These are phyloP conservation scores for Pseudonaja textilis DNA, from an alignment of 2,113 vertebrate genomes.

Conservation along the genomic window DNA sequence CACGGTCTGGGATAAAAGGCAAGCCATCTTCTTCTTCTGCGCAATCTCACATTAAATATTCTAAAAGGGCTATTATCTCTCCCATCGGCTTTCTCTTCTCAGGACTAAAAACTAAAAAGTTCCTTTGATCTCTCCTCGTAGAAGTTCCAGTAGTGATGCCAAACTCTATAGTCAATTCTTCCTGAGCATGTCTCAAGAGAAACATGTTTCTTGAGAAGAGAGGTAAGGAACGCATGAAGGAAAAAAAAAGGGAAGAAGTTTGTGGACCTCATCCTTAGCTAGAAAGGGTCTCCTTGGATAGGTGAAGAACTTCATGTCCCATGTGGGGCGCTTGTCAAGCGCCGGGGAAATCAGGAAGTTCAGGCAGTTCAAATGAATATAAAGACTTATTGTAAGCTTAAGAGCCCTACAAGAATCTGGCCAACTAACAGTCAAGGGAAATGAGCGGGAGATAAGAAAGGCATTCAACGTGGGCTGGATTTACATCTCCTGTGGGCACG, in stretches of 20 bases:
- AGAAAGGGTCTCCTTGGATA: background rate
- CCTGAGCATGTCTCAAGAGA: background rate
- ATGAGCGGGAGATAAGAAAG: too few species aligned
- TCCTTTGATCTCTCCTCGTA: background rate
- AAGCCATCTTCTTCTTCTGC: background rate
- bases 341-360: too few species aligned
- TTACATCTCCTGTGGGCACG: too few species aligned
- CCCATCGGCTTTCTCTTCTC: background rate
- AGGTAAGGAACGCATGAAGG: background rate
- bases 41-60: background rate
- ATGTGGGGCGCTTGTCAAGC: too few species aligned
- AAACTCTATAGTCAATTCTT: background rate
- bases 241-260: background rate
- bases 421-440: too few species aligned
- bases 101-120: background rate
- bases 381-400: too few species aligned
- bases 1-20: background rate
- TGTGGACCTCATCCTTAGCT: background rate
- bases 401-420: too few species aligned
- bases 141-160: background rate
- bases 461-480: too few species aligned
- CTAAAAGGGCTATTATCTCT: background rate
- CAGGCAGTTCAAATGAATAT: too few species aligned
- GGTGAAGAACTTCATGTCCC: background rate
- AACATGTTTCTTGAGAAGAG: background rate